A percentile compares a stretch with the other conserved stretches of the same genome.
Evolutionary conservation across 53 echinoderm and acorn worm genomes (phyloP).

Genomic region (Apostichopus leukothele): DNA sequence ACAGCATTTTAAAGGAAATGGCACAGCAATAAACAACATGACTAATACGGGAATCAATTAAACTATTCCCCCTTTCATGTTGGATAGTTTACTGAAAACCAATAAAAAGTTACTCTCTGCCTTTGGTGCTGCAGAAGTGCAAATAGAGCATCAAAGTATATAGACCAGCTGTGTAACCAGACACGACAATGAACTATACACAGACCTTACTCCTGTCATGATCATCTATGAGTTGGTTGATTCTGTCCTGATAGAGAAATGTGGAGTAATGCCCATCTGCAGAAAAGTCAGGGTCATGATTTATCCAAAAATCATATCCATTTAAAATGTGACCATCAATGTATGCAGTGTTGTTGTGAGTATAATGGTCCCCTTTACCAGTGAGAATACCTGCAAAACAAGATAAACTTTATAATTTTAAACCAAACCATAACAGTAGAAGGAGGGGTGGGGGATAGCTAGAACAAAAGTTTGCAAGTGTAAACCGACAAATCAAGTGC

Average conservation of each 20-base stretch:
- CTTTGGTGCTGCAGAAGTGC: too few species aligned
- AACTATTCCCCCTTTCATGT: not conserved
- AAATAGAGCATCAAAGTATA: too few species aligned
- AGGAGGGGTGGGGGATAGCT: too few species aligned
- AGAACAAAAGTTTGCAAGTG: too few species aligned
- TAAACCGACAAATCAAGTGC: too few species aligned
- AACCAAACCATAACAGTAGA: too few species aligned
- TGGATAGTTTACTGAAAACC: too few species aligned
- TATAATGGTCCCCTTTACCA: not conserved
- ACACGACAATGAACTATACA: not conserved
- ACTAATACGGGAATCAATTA: not conserved
- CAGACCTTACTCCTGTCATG: conserved; percentile 73
- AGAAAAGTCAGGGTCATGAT: conserved; percentile 46
- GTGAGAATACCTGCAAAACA: not conserved
- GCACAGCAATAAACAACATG: not conserved
- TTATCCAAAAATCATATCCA: conserved; percentile 67
- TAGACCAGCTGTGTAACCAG: too few species aligned
- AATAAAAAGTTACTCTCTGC: too few species aligned
- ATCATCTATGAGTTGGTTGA: conserved; percentile 59
- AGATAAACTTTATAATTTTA: too few species aligned
- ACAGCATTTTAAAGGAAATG: too few species aligned
- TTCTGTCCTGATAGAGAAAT: conserved; percentile 63
- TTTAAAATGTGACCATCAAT: not conserved
- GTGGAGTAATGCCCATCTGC: conserved; percentile 65
- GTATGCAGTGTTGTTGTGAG: not conserved